Conservation (phyloP, 2,888 invertebrate species). For the Prosapia bicincta region DNA sequence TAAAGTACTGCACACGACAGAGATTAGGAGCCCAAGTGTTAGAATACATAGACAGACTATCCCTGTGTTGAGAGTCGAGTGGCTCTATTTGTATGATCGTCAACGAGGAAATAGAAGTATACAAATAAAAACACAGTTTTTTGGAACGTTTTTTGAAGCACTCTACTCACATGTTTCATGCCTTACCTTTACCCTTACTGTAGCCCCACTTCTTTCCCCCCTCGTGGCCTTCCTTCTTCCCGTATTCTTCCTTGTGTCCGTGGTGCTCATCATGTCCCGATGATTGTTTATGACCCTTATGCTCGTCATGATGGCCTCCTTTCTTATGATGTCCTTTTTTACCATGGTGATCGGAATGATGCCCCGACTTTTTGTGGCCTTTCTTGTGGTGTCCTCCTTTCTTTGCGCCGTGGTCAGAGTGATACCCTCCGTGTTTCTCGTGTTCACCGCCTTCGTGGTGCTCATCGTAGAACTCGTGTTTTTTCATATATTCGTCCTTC, state of each 20-base stretch:
- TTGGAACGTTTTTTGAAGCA: no score
- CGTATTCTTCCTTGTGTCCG: constrained; percentile 49
- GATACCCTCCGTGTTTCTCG: constrained; percentile 61
- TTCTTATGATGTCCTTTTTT: constrained; percentile 43
- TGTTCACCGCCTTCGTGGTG: constrained; percentile 63
- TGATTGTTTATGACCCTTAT: constrained; percentile 51
- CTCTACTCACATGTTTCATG: not conserved
- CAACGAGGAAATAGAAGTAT: no score
- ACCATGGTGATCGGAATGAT: constrained; percentile 31
- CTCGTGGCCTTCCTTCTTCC: constrained; percentile 49
- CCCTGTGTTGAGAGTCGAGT: no score
- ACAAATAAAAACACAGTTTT: no score
- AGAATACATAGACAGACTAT: no score
- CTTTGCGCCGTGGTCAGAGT: constrained; percentile 51
- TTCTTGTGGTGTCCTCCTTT: constrained; percentile 44
- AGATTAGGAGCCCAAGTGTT: no score
- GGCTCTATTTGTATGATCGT: no score
- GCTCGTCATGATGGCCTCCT: constrained; percentile 40
- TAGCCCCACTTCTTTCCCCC: constrained; percentile 58
- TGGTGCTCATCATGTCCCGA: constrained; percentile 57
- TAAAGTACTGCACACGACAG: no score
- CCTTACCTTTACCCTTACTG: constrained; percentile 40
- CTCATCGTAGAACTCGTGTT: constrained; percentile 72
- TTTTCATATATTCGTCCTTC: constrained; percentile 72
- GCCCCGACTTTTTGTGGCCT: constrained; percentile 34